These are phyloP conservation scores for Trachymyrmex septentrionalis DNA, from an alignment of 1,140 invertebrate species.

Conservation along the genomic window DNA sequence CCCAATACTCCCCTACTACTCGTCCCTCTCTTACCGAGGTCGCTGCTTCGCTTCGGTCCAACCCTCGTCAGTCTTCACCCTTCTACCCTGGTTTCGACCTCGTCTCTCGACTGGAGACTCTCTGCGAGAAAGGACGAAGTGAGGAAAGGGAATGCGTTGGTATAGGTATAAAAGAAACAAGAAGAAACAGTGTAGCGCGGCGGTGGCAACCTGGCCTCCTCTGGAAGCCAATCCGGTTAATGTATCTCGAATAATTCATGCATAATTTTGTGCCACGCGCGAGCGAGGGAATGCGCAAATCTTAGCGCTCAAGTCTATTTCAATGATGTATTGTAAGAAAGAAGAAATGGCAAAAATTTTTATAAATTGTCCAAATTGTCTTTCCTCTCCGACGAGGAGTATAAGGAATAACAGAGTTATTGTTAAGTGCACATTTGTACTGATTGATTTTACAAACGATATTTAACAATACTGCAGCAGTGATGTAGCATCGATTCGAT, in stretches of 20 bases:
- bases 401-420: not conserved
- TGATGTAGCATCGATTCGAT: not conserved
- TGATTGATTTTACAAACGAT: not conserved
- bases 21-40: constrained; percentile 36
- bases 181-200: constrained; percentile 41
- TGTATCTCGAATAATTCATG: constrained; percentile 81
- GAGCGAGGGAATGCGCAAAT: constrained; percentile 5
- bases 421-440: not conserved
- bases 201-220: constrained; percentile 66
- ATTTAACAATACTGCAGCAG: not conserved
- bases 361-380: not conserved
- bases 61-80: constrained; percentile 66
- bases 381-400: not conserved
- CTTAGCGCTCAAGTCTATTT: constrained; percentile 36
- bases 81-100: constrained; percentile 70
- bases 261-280: constrained; percentile 55
- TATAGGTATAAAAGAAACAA: constrained; percentile 44
- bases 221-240: constrained; percentile 80
- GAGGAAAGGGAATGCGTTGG: constrained; percentile 49
- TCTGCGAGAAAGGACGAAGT: constrained; percentile 20
- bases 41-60: constrained; percentile 49
- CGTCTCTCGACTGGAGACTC: constrained; percentile 37
- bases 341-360: not conserved
- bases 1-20: constrained; percentile 17
- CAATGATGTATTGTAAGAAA: not conserved